Percentiles rank a stretch among this genome's conserved stretches.
Conservation (phyloP, 2,113 vertebrate species). For the Brachionichthys hirsutus region DNA sequence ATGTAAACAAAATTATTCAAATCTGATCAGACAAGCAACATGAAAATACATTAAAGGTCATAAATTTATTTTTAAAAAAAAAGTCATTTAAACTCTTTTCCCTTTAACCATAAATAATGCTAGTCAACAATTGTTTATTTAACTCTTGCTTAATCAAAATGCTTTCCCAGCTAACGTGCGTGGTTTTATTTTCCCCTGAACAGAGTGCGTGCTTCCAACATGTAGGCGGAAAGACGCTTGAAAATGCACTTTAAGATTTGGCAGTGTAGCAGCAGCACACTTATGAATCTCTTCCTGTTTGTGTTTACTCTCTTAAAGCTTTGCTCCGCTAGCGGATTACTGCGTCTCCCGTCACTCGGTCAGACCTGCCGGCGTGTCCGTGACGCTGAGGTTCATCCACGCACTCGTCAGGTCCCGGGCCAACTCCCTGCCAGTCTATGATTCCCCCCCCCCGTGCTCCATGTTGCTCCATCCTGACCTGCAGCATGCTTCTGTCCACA, state of each 20-base stretch:
- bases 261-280: slow-evolving; percentile 52
- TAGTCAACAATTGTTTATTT: slow-evolving; percentile 11
- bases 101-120: slow-evolving; percentile 16
- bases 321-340: slow-evolving; percentile 47
- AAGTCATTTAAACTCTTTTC: neutral
- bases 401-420: slow-evolving; percentile 18
- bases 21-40: neutral
- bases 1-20: neutral
- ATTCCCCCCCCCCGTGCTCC: slow-evolving; percentile 53
- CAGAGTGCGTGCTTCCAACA: slow-evolving; percentile 37
- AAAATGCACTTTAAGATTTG: slow-evolving; percentile 61
- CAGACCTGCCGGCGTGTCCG: slow-evolving; percentile 21
- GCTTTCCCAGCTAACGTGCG: slow-evolving; percentile 50
- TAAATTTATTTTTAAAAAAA: slow-evolving; percentile 8
- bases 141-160: slow-evolving; percentile 39
- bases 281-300: slow-evolving; percentile 74
- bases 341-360: slow-evolving; percentile 30
- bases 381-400: slow-evolving; percentile 20
- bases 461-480: slow-evolving; percentile 59
- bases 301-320: slow-evolving; percentile 65
- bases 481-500: slow-evolving; percentile 59
- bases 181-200: slow-evolving; percentile 46
- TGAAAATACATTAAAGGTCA: slow-evolving; percentile 1
- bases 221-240: slow-evolving; percentile 47
- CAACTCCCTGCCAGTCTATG: slow-evolving; percentile 64